Evolutionary conservation across 2,797 vertebrate genomes (phyloP), one percentile per base, ranked within the genome.

Genomic region (Aldrovandia affinis): DNA sequence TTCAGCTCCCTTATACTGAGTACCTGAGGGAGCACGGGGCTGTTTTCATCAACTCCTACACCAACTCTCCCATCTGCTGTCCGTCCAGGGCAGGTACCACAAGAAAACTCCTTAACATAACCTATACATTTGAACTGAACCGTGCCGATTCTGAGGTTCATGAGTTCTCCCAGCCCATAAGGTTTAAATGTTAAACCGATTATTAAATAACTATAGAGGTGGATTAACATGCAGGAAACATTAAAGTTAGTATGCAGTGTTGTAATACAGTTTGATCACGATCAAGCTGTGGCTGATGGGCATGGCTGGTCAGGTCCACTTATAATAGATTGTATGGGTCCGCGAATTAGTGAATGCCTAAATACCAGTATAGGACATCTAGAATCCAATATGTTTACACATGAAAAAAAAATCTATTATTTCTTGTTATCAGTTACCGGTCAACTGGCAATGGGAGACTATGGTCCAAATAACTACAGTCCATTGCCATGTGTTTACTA

Each of bases 31-130:
- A 92, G 85, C 91, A 93, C 0, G 98, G 98, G 28, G 89, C 96
- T 42, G 90, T 95, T 10, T 99, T 99, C 91, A 91, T 97, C 65
- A 97, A 96, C 84, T 95, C 98, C 1, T 99, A 99, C 85, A 98
- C 97, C 68, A 99, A 99, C 88, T 98, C 98, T 83, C 98, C 98
- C 6, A 97, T 99, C 89, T 99, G 98, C 89, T 99, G 98, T 90
- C 98, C 98, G n/a, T 99, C 98, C 0, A 97, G 98, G 1, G 96
- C 98, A 95, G 97, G 98, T 98, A 95, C 20, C 44, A 28, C 81
- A 65, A 12, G 10, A 42, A 83, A n/a, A 50, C 55, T 1, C 28
- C 1, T 33, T 2, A 8, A 30, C 4, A 30, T 8, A 79, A 30
- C 25, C 8, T 65, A 10, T 65, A 28, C 22, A 65, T 55, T 20